phyloP scores from a whole-genome alignment of 2,888 invertebrate genomes.

The Caenorhabditis macrosperma region DNA sequence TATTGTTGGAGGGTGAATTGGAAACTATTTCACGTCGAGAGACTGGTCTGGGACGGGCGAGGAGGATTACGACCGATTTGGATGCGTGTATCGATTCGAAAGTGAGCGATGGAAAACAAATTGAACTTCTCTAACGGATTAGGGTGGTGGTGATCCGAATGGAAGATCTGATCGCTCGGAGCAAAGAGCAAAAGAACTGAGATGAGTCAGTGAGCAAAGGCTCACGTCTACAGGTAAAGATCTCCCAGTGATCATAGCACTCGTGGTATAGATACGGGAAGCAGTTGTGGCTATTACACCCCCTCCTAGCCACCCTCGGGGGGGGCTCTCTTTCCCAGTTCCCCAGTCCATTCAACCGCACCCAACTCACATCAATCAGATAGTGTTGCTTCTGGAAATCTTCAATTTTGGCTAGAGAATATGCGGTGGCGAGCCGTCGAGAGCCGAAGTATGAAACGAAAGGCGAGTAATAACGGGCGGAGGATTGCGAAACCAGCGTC shows the following conservation, averaged over 20 bases:
- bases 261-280: too few species aligned
- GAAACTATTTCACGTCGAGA: neutral
- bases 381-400: slow-evolving; percentile 45
- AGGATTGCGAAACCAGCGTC: slow-evolving; percentile 37
- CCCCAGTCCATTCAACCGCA: neutral
- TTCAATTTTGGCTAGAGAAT: slow-evolving; percentile 37
- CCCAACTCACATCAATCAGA: slow-evolving; percentile 56
- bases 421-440: slow-evolving; percentile 19
- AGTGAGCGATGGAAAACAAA: neutral
- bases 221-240: too few species aligned
- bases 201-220: too few species aligned
- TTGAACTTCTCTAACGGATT: too few species aligned
- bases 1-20: slow-evolving; percentile 34
- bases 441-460: slow-evolving; percentile 8
- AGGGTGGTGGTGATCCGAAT: neutral
- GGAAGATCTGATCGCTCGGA: neutral
- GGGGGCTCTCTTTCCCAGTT: neutral
- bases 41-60: neutral
- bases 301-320: too few species aligned
- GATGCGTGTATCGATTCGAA: too few species aligned
- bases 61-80: neutral
- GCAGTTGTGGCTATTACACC: too few species aligned
- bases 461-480: neutral
- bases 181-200: neutral
- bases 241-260: too few species aligned